phyloP scores from a whole-genome alignment of 2,113 vertebrate genomes.

The Coturnix japonica region DNA sequence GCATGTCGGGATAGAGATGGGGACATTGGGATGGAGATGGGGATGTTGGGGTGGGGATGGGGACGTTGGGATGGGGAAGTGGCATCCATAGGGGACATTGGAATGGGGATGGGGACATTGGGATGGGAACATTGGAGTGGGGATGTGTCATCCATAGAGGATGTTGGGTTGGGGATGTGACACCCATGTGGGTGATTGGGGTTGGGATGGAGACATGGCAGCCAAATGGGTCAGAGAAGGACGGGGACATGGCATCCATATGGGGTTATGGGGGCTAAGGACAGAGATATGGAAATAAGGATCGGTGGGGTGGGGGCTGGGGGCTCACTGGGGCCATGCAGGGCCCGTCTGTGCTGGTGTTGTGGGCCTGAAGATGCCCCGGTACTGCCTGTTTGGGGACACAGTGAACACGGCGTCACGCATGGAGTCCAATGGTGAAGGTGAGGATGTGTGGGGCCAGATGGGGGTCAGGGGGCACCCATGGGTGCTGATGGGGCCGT shows the following conservation, averaged over 20 bases:
- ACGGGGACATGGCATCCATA: not conserved
- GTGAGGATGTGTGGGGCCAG: conserved; percentile 56
- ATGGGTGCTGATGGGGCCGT: not conserved
- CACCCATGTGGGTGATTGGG: too few species aligned
- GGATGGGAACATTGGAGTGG: too few species aligned
- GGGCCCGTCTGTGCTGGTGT: conserved; percentile 91
- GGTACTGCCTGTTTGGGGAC: conserved; percentile 93
- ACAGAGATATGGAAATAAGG: too few species aligned
- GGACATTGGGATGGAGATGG: not conserved
- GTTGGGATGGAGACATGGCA: not conserved
- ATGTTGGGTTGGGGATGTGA: accelerated
- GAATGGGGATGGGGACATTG: too few species aligned
- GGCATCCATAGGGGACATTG: too few species aligned
- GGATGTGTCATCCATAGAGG: too few species aligned
- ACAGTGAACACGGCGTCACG: conserved; percentile 94
- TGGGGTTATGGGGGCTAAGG: not conserved
- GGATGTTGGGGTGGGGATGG: not conserved
- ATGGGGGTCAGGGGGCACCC: not conserved
- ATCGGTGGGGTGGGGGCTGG: not conserved
- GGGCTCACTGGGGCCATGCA: conserved; percentile 16
- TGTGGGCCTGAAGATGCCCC: conserved; percentile 94
- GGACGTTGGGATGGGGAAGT: too few species aligned
- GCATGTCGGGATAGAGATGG: too few species aligned
- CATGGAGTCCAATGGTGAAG: conserved; percentile 92
- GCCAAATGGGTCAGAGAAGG: accelerated